These are phyloP conservation scores for Nyctereutes procyonoides DNA, from an alignment of 2,113 vertebrate species.

Conservation along the genomic window DNA sequence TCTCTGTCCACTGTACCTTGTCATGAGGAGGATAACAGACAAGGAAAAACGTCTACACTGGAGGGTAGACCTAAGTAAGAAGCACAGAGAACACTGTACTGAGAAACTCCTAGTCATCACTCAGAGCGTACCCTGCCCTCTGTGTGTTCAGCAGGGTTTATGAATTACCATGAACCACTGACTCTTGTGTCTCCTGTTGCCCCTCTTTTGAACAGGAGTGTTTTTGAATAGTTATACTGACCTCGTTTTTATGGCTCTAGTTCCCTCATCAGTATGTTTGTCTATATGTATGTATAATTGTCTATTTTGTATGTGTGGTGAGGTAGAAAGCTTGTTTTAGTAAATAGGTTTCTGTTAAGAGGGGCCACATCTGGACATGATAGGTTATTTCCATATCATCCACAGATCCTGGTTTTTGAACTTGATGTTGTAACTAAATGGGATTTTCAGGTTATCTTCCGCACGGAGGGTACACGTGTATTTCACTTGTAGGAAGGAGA, in stretches of 20 bases:
- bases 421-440: slow-evolving; percentile 31
- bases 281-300: background rate
- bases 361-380: background rate
- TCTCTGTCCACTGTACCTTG: background rate
- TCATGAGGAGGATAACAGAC: background rate
- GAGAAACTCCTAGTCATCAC: background rate
- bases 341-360: slow-evolving; percentile 2
- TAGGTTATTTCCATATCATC: background rate
- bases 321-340: background rate
- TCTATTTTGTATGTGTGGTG: background rate
- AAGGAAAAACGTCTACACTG: background rate
- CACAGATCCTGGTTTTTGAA: background rate
- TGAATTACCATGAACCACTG: background rate
- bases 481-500: slow-evolving; percentile 9
- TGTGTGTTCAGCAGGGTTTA: background rate
- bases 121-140: background rate
- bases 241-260: background rate
- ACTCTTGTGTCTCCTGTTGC: background rate
- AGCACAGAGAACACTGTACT: background rate
- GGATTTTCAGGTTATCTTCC: slow-evolving; percentile 1
- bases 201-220: background rate
- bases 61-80: background rate
- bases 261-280: background rate
- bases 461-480: background rate
- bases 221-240: background rate